phyloP scores from a whole-genome alignment of 2,888 invertebrate genomes.

The Drosophila melanocephala region DNA sequence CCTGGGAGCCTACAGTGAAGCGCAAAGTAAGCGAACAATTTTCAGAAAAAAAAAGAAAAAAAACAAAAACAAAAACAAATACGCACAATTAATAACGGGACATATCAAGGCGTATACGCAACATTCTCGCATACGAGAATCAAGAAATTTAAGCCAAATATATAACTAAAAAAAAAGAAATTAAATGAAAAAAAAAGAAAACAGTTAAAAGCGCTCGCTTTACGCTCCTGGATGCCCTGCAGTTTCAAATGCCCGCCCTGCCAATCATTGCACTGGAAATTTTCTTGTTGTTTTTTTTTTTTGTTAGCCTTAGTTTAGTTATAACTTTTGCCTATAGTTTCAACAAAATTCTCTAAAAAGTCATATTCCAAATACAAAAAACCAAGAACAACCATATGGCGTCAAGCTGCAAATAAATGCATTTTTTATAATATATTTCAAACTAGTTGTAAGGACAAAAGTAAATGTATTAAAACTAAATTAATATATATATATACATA shows the following conservation, averaged over 20 bases:
- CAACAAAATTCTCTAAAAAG: constrained; percentile 80
- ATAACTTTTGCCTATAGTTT: constrained; percentile 43
- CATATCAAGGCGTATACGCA: constrained; percentile 79
- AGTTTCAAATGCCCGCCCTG: constrained; percentile 13
- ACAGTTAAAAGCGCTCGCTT: not conserved
- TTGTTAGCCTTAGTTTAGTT: constrained; percentile 49
- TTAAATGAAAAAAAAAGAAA: not conserved
- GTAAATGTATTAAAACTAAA: constrained; percentile 53
- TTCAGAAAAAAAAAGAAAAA: not conserved
- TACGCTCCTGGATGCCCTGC: not conserved
- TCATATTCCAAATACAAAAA: constrained; percentile 58
- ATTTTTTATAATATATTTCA: constrained; percentile 37
- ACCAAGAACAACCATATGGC: constrained; percentile 57
- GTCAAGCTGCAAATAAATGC: constrained; percentile 46
- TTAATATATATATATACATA: constrained; percentile 7
- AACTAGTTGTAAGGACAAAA: constrained; percentile 32
- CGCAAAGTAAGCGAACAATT: constrained; percentile 6
- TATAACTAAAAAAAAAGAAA: not conserved
- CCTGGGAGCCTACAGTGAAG: not conserved
- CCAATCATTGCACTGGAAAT: constrained; percentile 35
- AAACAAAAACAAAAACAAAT: not conserved
- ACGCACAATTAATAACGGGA: constrained; percentile 37
- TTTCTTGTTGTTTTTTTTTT: constrained; percentile 57
- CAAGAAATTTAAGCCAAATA: constrained; percentile 11
- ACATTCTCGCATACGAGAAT: constrained; percentile 13